Evolutionary conservation across 2,797 vertebrate genomes (phyloP).

Genomic region (Otolemur crassicaudatus): DNA sequence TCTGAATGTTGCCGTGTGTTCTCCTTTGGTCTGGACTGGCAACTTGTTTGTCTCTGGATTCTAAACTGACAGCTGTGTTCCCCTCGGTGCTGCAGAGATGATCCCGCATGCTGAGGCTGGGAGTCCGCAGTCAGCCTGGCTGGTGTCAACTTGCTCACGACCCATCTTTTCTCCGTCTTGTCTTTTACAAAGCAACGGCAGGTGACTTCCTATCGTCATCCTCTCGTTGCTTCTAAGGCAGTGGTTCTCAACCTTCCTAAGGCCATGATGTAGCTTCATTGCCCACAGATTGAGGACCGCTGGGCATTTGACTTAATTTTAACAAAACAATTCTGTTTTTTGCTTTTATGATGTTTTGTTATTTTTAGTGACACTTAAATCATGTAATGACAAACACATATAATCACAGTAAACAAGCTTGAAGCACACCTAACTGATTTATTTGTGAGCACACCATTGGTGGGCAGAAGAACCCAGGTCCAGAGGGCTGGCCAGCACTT

Average conservation of each 20-base stretch:
- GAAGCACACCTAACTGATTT: background rate
- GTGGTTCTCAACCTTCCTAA: too few relatives aligned
- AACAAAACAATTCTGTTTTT: background rate
- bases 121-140: background rate
- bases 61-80: background rate
- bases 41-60: background rate
- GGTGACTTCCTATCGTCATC: background rate
- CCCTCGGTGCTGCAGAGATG: accelerated
- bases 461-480: background rate
- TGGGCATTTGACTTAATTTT: background rate
- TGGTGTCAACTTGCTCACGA: background rate
- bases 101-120: too few relatives aligned
- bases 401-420: background rate
- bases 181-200: background rate
- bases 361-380: background rate
- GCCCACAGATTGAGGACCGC: too few relatives aligned
- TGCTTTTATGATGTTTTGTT: background rate
- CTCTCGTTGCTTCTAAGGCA: background rate
- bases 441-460: background rate
- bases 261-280: too few relatives aligned
- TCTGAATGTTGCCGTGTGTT: background rate
- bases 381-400: background rate
- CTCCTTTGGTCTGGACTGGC: background rate
- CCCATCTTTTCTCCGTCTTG: background rate
- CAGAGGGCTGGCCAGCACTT: accelerated